Conservation (phyloP, 92 coral and sea anemone genomes). For the Metridium senile region DNA sequence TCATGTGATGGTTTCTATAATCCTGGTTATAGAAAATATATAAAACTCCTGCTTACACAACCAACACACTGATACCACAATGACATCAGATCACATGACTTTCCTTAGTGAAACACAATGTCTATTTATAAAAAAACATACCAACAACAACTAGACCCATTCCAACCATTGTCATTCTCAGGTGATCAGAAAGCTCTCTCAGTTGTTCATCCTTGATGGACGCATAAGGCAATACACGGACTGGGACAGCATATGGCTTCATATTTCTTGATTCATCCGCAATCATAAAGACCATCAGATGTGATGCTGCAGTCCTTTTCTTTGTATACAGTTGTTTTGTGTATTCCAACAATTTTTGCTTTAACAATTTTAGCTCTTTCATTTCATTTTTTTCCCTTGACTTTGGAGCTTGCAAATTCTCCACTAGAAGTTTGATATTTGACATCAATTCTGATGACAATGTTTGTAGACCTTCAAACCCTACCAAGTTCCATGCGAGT, state of each 20-base stretch:
- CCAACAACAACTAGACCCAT: conserved; percentile 72
- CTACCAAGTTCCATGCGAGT: conserved; percentile 59
- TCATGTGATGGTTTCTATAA: too few relatives aligned
- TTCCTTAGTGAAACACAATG: too few relatives aligned
- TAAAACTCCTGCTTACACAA: too few relatives aligned
- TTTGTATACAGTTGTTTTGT: conserved; percentile 40
- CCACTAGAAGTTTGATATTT: too few relatives aligned
- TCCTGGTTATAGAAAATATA: not conserved
- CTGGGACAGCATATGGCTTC: conserved; percentile 72
- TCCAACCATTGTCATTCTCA: conserved; percentile 39
- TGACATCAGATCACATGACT: too few relatives aligned
- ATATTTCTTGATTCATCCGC: conserved; percentile 50
- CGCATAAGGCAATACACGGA: conserved; percentile 38
- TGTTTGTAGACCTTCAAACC: conserved; percentile 40
- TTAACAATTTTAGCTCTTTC: not conserved
- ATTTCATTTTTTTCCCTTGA: too few relatives aligned
- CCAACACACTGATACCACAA: too few relatives aligned
- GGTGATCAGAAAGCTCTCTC: conserved; percentile 34
- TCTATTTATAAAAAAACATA: conserved; percentile 13
- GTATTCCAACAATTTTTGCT: conserved; percentile 19
- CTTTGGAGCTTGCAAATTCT: not conserved
- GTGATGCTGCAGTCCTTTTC: conserved; percentile 56
- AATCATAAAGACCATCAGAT: conserved; percentile 65
- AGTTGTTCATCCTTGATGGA: conserved; percentile 51
- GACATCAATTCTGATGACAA: not conserved